Conservation (phyloP, 2,888 invertebrate species). For the Nematopogon swammerdamellus region DNA sequence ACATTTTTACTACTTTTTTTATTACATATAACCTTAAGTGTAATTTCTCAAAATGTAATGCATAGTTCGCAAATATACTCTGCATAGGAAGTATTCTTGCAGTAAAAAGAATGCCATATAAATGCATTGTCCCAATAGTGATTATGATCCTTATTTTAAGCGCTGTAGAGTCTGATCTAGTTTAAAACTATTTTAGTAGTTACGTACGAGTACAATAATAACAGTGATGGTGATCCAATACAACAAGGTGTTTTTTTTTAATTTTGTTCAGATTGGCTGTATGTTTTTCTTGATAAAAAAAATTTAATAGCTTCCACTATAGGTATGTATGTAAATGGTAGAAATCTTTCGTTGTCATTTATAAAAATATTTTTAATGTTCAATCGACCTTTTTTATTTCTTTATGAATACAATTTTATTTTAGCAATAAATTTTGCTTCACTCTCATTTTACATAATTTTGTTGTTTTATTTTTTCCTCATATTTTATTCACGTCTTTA, state of each 20-base stretch:
- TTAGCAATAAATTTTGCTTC: slow-evolving; percentile 58
- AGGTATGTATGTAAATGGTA: background rate
- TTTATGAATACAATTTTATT: slow-evolving; percentile 29
- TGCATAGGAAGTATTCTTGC: background rate
- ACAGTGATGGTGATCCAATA: too few species aligned
- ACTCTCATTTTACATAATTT: slow-evolving; percentile 25
- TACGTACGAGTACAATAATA: background rate
- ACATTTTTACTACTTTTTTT: too few species aligned
- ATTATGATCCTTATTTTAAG: background rate
- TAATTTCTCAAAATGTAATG: too few species aligned
- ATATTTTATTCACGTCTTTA: background rate
- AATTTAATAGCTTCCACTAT: background rate
- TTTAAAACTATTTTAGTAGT: background rate
- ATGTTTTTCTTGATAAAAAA: too few species aligned
- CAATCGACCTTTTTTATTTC: background rate
- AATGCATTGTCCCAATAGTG: background rate
- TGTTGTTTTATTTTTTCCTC: slow-evolving; percentile 29
- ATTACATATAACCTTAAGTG: too few species aligned
- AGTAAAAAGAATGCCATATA: background rate
- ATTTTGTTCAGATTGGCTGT: background rate
- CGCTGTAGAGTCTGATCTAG: background rate
- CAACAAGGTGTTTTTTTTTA: background rate
- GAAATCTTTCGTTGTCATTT: background rate
- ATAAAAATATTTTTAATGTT: background rate
- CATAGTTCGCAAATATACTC: too few species aligned